Conservation (phyloP, 2,888 invertebrate species). For the Petrolisthes cinctipes region DNA sequence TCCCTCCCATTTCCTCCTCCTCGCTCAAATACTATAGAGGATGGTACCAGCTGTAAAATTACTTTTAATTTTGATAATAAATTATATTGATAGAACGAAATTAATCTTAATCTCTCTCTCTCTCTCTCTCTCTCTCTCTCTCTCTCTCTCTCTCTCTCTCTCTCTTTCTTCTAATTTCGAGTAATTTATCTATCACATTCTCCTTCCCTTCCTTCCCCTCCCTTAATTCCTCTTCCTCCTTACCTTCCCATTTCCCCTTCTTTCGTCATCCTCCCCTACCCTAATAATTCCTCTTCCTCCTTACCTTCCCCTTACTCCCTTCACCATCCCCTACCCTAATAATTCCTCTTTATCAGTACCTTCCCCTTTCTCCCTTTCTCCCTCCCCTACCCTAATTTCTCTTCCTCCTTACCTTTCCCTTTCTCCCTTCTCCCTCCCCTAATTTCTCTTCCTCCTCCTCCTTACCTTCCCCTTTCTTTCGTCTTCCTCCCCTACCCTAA, state of each 20-base stretch:
- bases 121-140: not conserved
- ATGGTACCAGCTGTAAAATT: not conserved
- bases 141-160: not conserved
- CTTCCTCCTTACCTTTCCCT: not conserved
- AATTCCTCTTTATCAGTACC: not conserved
- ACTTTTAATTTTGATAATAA: not conserved
- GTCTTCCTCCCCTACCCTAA: not conserved
- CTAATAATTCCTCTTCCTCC: slow-evolving; percentile 3
- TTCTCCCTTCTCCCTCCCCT: not conserved
- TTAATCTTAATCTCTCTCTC: not conserved
- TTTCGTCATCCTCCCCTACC: too few species aligned
- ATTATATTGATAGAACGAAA: not conserved
- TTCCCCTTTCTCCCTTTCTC: not conserved
- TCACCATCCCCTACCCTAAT: not conserved
- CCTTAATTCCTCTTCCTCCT: slow-evolving; percentile 2
- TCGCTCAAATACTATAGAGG: not conserved
- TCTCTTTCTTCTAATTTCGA: not conserved
- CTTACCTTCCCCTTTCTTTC: not conserved
- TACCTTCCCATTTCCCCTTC: not conserved
- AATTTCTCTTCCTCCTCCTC: not conserved
- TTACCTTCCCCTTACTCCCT: not conserved
- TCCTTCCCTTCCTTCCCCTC: not conserved
- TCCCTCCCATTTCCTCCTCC: not conserved
- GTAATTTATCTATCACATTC: too few species aligned
- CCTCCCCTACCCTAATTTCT: not conserved